These are phyloP conservation scores for Calcarius lapponicus DNA, from an alignment of 2,797 vertebrate species.

Conservation along the genomic window DNA sequence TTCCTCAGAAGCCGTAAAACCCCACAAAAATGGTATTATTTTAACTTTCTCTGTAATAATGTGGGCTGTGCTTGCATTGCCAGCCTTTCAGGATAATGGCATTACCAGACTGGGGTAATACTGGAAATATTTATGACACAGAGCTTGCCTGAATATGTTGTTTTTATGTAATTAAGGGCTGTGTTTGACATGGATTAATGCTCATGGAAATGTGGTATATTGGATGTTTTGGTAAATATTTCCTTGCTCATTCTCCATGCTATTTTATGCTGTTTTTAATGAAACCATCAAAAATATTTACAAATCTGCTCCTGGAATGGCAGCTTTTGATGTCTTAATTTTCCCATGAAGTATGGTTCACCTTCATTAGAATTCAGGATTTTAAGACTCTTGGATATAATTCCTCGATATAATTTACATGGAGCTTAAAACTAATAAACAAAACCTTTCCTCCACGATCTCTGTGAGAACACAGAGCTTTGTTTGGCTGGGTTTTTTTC, in stretches of 20 bases:
- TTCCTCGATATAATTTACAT: not conserved
- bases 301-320: constrained; percentile 47
- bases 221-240: constrained; percentile 21
- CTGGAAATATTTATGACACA: not conserved
- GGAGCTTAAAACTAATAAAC: constrained; percentile 35
- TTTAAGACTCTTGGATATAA: constrained; percentile 44
- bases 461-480: not conserved
- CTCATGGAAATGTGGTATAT: not conserved
- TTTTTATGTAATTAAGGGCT: not conserved
- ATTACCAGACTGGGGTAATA: not conserved
- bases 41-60: not conserved
- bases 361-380: constrained; percentile 51
- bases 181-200: constrained; percentile 42
- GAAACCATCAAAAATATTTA: constrained; percentile 44
- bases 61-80: not conserved
- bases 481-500: not conserved
- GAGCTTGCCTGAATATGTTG: not conserved
- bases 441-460: not conserved
- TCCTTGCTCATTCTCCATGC: constrained; percentile 14
- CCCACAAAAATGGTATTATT: not conserved
- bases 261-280: constrained; percentile 54
- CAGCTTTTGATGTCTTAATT: constrained; percentile 47
- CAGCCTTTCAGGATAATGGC: not conserved
- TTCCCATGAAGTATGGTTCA: constrained; percentile 15
- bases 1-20: not conserved